Conservation (phyloP, 2,888 invertebrate species). For the Aethes cnicana region DNA sequence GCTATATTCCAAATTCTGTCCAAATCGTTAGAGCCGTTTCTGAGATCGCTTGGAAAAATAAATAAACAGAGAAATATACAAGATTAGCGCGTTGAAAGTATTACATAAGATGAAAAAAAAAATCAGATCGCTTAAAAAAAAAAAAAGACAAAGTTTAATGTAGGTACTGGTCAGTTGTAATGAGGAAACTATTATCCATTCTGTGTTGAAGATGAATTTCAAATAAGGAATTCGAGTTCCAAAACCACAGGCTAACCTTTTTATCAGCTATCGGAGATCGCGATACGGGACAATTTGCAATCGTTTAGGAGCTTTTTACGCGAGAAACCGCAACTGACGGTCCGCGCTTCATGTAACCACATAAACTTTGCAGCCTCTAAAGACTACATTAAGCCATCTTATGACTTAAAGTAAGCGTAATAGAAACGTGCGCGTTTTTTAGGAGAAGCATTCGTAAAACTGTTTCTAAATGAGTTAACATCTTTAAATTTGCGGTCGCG, state of each 20-base stretch:
- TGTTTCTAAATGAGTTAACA: slow-evolving; percentile 33
- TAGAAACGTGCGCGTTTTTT: slow-evolving; percentile 8
- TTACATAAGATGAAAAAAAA: too few relatives aligned
- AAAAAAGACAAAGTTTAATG: too few relatives aligned
- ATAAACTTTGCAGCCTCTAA: slow-evolving; percentile 1
- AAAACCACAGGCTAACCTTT: neutral
- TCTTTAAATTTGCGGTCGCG: slow-evolving; percentile 32
- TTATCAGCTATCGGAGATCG: slow-evolving; percentile 5
- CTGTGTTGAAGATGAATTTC: too few relatives aligned
- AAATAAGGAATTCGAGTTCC: too few relatives aligned
- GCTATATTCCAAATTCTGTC: too few relatives aligned
- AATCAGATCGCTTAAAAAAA: too few relatives aligned
- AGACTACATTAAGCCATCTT: slow-evolving; percentile 8
- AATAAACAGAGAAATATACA: too few relatives aligned
- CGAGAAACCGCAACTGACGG: slow-evolving; percentile 42
- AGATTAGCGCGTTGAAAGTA: too few relatives aligned
- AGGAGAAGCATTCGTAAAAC: neutral
- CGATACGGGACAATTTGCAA: slow-evolving; percentile 45
- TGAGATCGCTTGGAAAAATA: too few relatives aligned
- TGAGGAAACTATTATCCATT: too few relatives aligned
- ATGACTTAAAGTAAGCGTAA: neutral
- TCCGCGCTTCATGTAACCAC: slow-evolving; percentile 37
- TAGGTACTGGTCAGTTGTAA: too few relatives aligned
- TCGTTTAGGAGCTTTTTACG: slow-evolving; percentile 49
- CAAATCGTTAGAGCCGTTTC: too few relatives aligned